Conservation (phyloP, 2,888 invertebrate genomes). For the Heteropelma amictum region DNA sequence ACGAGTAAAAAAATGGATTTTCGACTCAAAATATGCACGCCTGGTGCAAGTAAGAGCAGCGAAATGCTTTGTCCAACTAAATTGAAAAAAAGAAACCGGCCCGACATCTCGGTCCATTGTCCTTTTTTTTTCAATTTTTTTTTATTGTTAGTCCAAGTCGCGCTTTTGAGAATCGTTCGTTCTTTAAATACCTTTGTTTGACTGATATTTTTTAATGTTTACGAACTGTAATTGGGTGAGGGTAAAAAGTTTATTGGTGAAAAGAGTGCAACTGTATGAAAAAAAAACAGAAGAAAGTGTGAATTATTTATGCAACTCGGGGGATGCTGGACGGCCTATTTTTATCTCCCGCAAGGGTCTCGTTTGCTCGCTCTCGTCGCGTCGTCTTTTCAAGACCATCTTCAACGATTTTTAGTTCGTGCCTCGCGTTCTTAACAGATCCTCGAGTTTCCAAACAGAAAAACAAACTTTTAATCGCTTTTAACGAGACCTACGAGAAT, state of each 20-base stretch:
- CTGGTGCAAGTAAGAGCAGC: neutral
- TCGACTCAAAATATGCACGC: neutral
- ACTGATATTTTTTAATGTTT: neutral
- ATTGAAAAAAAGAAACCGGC: no score
- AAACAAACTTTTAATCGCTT: slow-evolving; percentile 21
- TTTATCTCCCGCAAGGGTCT: slow-evolving; percentile 20
- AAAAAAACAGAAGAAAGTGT: slow-evolving; percentile 27
- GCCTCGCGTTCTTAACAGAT: slow-evolving; percentile 3
- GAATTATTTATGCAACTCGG: slow-evolving; percentile 31
- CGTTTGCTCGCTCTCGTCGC: slow-evolving; percentile 16
- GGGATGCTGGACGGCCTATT: slow-evolving; percentile 6
- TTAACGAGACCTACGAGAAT: slow-evolving; percentile 10
- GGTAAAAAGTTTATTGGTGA: neutral
- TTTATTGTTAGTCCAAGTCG: no score
- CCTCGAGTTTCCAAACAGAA: slow-evolving; percentile 8
- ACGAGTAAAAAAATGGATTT: neutral
- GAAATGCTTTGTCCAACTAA: no score
- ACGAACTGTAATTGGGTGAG: neutral
- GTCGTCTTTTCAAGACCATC: slow-evolving; percentile 5
- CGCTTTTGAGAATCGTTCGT: neutral
- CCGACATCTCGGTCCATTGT: no score
- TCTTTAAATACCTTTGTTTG: neutral
- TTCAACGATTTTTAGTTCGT: slow-evolving; percentile 11
- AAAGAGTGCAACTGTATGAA: slow-evolving; percentile 7
- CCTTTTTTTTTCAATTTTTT: no score